Evolutionary conservation across 2,888 invertebrate species (phyloP), one percentile per base, ranked within the genome.

Genomic region (Xestia rhomboidea): DNA sequence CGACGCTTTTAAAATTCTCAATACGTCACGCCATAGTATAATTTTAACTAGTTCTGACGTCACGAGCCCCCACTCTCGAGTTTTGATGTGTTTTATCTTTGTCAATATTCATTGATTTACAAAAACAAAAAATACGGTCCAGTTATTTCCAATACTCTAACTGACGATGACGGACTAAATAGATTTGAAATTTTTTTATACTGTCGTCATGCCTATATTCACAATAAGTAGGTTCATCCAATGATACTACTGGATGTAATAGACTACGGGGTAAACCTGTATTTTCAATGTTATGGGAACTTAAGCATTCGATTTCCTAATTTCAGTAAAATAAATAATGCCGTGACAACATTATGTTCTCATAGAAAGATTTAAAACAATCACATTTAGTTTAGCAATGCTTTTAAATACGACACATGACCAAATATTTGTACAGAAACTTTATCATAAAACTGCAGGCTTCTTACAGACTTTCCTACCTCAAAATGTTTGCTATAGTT

Each of bases 401-500:
- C n/a, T 2, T n/a, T n/a, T 38, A n/a, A 63, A 63, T 24, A 13
- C 10, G 18, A 30, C 5, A 63, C n/a, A 38, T 18, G 15, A 8
- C 18, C 30, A 60, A 30, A 60, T 34, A 62, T 62, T 62, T 62
- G 21, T 62, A 21, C 21, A 21, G 0, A 62, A 62, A 34, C 60
- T 34, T 30, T 21, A 5, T 34, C 10, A 21, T 62, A 21, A 57
- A 62, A 30, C 60, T 18, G 60, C 60, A 60, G 10, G 30, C 27
- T 57, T n/a, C 34, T 24, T 6, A 24, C 24, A 63, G 11, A 6
- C 7, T 46, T 60, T 27, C 15, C 5, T 49, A 57, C 21, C 11
- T 18, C 6, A 51, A 68, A 27, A 49, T 21, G 34, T 72, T 62
- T n/a, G n/a, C 13, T 54, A 24, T 13, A 41, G 85, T 90, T 89